Conservation (phyloP, 2,797 vertebrate genomes). For the Rhynchotus rufescens region DNA sequence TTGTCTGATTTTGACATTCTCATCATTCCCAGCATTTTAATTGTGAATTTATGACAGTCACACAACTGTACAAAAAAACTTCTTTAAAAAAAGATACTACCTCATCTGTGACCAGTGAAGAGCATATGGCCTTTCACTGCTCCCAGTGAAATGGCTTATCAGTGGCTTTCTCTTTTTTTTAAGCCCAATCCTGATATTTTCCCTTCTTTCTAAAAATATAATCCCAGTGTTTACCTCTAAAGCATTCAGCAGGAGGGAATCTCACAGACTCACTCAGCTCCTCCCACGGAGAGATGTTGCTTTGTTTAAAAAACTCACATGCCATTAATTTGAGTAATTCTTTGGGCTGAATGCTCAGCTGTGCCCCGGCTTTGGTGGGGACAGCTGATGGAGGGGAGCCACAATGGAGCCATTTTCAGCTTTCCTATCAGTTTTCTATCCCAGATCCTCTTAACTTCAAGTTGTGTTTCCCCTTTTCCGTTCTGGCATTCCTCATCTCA, state of each 20-base stretch:
- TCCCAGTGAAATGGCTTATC: neutral
- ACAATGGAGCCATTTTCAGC: neutral
- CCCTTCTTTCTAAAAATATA: neutral
- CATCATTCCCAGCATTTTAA: neutral
- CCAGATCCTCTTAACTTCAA: neutral
- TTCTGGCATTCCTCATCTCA: neutral
- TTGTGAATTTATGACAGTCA: neutral
- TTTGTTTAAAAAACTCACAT: conserved; percentile 10
- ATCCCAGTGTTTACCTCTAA: neutral
- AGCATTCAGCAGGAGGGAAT: neutral
- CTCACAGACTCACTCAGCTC: neutral
- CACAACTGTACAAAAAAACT: neutral
- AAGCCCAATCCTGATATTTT: neutral
- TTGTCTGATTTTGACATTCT: neutral
- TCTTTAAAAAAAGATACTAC: neutral
- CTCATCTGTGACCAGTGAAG: neutral
- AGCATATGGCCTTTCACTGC: neutral
- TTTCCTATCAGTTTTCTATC: neutral
- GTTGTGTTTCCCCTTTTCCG: neutral
- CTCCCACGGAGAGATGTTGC: neutral
- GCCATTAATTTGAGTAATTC: neutral
- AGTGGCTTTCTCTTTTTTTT: neutral
- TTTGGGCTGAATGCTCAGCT: conserved; percentile 32
- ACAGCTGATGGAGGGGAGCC: neutral
- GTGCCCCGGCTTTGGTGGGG: neutral